phyloP scores from a whole-genome alignment of 2,113 vertebrate genomes.

The Rhinolophus sinicus region DNA sequence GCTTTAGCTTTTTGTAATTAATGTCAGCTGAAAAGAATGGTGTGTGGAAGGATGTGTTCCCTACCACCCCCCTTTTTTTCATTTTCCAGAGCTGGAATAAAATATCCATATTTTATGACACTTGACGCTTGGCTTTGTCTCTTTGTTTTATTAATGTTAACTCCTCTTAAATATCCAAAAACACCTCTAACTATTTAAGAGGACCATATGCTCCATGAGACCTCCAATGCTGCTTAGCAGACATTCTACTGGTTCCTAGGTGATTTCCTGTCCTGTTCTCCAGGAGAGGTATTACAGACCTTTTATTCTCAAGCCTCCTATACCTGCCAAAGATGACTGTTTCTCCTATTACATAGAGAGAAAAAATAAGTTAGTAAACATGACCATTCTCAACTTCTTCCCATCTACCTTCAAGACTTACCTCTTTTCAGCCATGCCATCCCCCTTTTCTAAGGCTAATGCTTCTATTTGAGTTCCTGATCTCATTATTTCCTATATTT shows the following conservation, averaged over 20 bases:
- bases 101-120: constrained; percentile 57
- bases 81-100: constrained; percentile 64
- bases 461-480: not conserved
- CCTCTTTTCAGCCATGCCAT: not conserved
- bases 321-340: not conserved
- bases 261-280: constrained; percentile 29
- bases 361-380: not conserved
- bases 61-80: not conserved
- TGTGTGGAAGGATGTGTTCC: not conserved
- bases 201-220: not conserved
- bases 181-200: constrained; percentile 5
- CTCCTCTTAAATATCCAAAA: constrained; percentile 20
- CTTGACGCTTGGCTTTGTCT: constrained; percentile 41
- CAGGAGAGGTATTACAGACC: not conserved
- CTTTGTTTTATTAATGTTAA: constrained; percentile 53
- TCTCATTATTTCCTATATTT: not conserved
- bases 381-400: not conserved
- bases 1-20: constrained; percentile 43
- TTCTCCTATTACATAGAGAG: not conserved
- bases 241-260: not conserved
- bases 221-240: not conserved
- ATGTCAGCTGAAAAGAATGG: constrained; percentile 52
- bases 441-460: constrained; percentile 23
- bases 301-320: not conserved
- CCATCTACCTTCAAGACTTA: not conserved